Evolutionary conservation across 1,140 invertebrate genomes (phyloP), one percentile per base, ranked within the genome.

Genomic region (Scaptomyza graminum): DNA sequence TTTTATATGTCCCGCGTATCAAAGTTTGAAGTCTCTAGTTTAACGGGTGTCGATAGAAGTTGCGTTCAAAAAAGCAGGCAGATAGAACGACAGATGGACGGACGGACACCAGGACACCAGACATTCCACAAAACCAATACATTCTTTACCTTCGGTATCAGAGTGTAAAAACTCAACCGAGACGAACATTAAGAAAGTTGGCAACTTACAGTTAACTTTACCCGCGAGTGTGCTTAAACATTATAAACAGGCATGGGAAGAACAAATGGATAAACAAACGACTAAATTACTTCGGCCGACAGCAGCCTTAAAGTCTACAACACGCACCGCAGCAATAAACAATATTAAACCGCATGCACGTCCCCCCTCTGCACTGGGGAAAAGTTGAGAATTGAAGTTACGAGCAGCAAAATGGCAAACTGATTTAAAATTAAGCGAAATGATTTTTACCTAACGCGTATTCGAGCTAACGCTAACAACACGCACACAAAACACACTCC

Each of bases 401-500:
- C 31, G 31, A 34, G 22, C 22, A 50, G 55, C 47, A 69, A 88
- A 88, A 88, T 88, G 87, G 84, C 76, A 88, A 88, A 88, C 83
- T 88, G 83, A 88, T 88, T 88, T 88, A 88, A 88, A 88, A 88
- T 88, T 88, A 88, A 89, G 76, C 84, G 82, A 79, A 88, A 88
- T 89, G 82, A 88, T 69, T 77, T 34, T 83, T 88, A 74, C 68
- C 68, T 74, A 83, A 64, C 73, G 51, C 51, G 39, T 28, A 43
- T 25, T 18, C 52, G 13, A 50, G 37, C 34, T 22, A 9, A 34
- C 31, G 59, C 50, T 31, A 22, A 31, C 37, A 34, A 60, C 59
- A 64, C 54, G 57, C 62, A 68, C 50, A 44, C 49, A 49, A 50
- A 37, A 44, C 8, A 46, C 13, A 25, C 41, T 52, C 56, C 66